A percentile compares a stretch with the other conserved stretches of the same genome.
Evolutionary conservation across 2,888 invertebrate genomes (phyloP).

Genomic region (Plebejus argus): DNA sequence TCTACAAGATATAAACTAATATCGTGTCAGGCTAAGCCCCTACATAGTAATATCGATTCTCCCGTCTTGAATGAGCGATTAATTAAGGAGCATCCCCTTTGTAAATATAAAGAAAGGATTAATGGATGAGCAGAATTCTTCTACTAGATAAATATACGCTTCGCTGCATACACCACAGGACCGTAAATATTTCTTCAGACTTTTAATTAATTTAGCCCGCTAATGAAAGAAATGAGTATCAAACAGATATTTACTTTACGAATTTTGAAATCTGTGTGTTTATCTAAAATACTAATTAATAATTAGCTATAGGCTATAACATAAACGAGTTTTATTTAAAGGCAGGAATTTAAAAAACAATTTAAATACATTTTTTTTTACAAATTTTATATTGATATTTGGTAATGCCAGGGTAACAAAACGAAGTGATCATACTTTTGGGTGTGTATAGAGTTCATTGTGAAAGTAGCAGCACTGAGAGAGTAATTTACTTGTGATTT

Average conservation of each 20-base stretch:
- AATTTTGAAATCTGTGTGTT: background rate
- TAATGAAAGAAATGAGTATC: background rate
- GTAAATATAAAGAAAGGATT: conserved; percentile 26
- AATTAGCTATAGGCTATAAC: too few relatives aligned
- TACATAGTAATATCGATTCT: conserved; percentile 6
- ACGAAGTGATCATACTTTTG: too few relatives aligned
- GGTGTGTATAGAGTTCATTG: too few relatives aligned
- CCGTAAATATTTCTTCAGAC: conserved; percentile 8
- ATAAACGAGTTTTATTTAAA: too few relatives aligned
- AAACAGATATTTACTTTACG: conserved; percentile 18
- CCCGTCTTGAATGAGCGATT: conserved; percentile 24
- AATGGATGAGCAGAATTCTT: background rate
- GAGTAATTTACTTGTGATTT: too few relatives aligned
- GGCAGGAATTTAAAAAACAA: too few relatives aligned
- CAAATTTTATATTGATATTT: too few relatives aligned
- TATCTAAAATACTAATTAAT: background rate
- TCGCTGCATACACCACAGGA: conserved; percentile 4
- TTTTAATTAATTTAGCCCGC: conserved; percentile 9
- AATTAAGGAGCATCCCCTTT: conserved; percentile 13
- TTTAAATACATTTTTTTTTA: too few relatives aligned
- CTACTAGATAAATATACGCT: background rate
- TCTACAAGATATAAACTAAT: background rate
- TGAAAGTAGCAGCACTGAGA: too few relatives aligned
- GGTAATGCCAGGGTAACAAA: too few relatives aligned
- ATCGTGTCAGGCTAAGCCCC: conserved; percentile 38